phyloP scores from a whole-genome alignment of 2,113 vertebrate genomes.

The Xiphophorus hellerii region DNA sequence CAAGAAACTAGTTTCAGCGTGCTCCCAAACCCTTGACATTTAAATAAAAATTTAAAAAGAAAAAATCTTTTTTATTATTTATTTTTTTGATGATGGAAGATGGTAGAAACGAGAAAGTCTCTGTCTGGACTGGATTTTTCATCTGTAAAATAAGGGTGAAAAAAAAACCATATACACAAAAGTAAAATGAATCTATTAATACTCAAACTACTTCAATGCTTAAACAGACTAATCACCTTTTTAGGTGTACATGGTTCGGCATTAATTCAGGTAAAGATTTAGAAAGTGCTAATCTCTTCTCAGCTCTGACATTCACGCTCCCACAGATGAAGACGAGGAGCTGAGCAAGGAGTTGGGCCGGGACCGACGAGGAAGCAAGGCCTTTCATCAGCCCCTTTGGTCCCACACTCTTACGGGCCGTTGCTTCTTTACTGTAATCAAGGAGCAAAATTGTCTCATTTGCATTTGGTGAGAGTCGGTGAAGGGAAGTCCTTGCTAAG shows the following conservation, averaged over 20 bases:
- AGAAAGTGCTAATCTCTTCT: conserved; percentile 63
- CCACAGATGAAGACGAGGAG: conserved; percentile 51
- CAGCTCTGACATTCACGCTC: conserved; percentile 53
- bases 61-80: not conserved
- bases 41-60: conserved; percentile 1
- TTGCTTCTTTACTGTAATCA: conserved; percentile 43
- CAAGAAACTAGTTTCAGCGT: conserved; percentile 13
- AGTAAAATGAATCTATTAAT: conserved; percentile 17
- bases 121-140: conserved; percentile 16
- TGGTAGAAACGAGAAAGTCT: conserved; percentile 5
- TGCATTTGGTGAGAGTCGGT: conserved; percentile 34
- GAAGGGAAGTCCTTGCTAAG: conserved; percentile 31
- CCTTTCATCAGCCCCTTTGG: conserved; percentile 29
- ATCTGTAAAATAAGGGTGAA: conserved; percentile 5
- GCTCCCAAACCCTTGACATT: conserved; percentile 28
- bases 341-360: conserved; percentile 11
- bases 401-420: conserved; percentile 18
- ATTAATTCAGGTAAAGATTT: conserved; percentile 59
- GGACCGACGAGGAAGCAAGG: conserved; percentile 35
- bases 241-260: conserved; percentile 49
- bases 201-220: conserved; percentile 4
- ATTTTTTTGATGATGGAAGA: not conserved
- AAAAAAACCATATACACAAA: conserved; percentile 9
- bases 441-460: conserved; percentile 48
- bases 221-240: conserved; percentile 62